phyloP scores from a whole-genome alignment of 2,888 invertebrate species.

The Lobophora halterata region DNA sequence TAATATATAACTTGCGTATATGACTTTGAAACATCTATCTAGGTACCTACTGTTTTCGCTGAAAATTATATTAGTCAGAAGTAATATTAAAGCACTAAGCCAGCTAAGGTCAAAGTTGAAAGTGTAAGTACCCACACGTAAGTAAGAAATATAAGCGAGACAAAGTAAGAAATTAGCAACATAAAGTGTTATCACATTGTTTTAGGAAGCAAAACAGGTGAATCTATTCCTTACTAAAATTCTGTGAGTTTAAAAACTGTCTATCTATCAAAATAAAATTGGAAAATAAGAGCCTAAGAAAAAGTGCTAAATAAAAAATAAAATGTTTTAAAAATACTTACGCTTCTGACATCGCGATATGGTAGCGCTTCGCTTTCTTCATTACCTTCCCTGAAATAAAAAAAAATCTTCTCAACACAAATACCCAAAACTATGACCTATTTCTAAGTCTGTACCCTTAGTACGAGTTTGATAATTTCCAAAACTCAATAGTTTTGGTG shows the following conservation, averaged over 20 bases:
- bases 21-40: too few relatives aligned
- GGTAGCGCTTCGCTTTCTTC: conserved; percentile 94
- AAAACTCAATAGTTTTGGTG: too few relatives aligned
- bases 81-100: conserved; percentile 1
- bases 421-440: too few relatives aligned
- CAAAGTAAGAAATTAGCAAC: conserved; percentile 14
- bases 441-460: too few relatives aligned
- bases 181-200: conserved; percentile 16
- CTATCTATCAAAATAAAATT: neutral
- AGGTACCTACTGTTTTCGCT: too few relatives aligned
- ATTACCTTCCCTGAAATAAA: conserved; percentile 88
- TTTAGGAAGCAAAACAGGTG: conserved; percentile 5
- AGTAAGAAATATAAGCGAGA: conserved; percentile 4
- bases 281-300: neutral
- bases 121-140: neutral
- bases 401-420: conserved; percentile 1
- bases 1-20: too few relatives aligned
- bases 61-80: neutral
- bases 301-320: neutral
- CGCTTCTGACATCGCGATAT: conserved; percentile 90
- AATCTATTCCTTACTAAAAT: too few relatives aligned
- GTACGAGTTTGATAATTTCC: too few relatives aligned
- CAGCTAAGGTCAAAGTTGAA: too few relatives aligned
- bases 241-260: neutral
- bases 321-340: conserved; percentile 79